These are phyloP conservation scores for Zaprionus ghesquierei DNA, from an alignment of 1,140 invertebrate species.

Conservation along the genomic window DNA sequence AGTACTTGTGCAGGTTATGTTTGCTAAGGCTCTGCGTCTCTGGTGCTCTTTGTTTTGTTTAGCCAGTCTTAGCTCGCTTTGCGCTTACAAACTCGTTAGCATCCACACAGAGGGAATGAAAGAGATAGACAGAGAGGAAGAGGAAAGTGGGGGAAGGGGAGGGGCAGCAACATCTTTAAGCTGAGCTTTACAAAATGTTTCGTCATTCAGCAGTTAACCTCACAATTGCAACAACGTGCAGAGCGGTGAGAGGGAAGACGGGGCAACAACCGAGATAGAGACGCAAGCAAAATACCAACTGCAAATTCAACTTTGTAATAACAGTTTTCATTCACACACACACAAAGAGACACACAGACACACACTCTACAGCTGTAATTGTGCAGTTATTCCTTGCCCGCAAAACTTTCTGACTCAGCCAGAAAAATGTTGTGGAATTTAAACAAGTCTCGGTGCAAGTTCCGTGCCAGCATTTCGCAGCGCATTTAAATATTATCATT, in stretches of 20 bases:
- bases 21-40: neutral
- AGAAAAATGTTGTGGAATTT: constrained; percentile 1
- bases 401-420: constrained; percentile 26
- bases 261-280: constrained; percentile 17
- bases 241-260: neutral
- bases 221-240: constrained; percentile 22
- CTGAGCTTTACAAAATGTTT: constrained; percentile 58
- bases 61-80: neutral
- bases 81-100: constrained; percentile 63
- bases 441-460: neutral
- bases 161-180: constrained; percentile 35
- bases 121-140: neutral
- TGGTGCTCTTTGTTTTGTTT: neutral
- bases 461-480: neutral
- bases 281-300: constrained; percentile 45
- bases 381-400: constrained; percentile 11
- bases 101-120: constrained; percentile 1
- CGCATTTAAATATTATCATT: neutral
- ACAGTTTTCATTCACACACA: constrained; percentile 32
- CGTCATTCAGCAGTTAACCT: constrained; percentile 58
- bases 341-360: neutral
- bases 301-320: constrained; percentile 66
- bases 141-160: neutral
- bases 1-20: neutral
- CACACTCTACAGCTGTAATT: constrained; percentile 27